Conservation (phyloP, 2,888 invertebrate genomes). For the Athalia cordata region DNA sequence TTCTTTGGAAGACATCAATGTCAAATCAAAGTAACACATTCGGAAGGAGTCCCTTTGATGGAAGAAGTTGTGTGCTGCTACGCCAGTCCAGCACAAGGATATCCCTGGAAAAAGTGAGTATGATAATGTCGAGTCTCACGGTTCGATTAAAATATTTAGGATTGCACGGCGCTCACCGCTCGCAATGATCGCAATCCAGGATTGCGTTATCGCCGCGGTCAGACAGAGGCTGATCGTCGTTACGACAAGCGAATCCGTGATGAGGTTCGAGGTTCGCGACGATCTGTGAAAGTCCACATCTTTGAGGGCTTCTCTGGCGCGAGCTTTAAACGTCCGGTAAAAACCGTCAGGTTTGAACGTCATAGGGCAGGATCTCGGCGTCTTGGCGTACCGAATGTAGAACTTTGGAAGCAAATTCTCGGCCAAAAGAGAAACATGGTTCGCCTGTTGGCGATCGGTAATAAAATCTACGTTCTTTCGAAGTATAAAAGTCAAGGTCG, state of each 20-base stretch:
- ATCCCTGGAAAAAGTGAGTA: conserved; percentile 68
- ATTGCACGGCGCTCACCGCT: conserved; percentile 59
- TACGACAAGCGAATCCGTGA: conserved; percentile 61
- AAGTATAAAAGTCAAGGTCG: not conserved
- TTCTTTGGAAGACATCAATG: conserved; percentile 80
- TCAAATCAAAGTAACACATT: conserved; percentile 86
- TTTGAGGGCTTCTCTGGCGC: conserved; percentile 77
- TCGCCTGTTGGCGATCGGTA: conserved; percentile 67
- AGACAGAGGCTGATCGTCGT: conserved; percentile 56
- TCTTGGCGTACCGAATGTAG: conserved; percentile 79
- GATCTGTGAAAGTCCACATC: conserved; percentile 74
- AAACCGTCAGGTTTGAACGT: conserved; percentile 86
- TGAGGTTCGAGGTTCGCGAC: conserved; percentile 63
- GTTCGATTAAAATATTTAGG: not conserved
- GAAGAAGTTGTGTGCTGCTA: conserved; percentile 85
- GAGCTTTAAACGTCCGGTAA: conserved; percentile 81
- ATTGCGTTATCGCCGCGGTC: conserved; percentile 55
- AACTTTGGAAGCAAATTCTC: conserved; percentile 80
- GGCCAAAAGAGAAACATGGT: conserved; percentile 80
- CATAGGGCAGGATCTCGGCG: conserved; percentile 82
- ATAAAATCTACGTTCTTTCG: not conserved
- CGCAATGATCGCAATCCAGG: conserved; percentile 62
- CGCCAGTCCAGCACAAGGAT: conserved; percentile 77
- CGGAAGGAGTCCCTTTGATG: conserved; percentile 86
- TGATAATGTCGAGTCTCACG: not conserved